These are phyloP conservation scores for Pheucticus melanocephalus DNA, from an alignment of 2,113 vertebrate species.

Conservation along the genomic window DNA sequence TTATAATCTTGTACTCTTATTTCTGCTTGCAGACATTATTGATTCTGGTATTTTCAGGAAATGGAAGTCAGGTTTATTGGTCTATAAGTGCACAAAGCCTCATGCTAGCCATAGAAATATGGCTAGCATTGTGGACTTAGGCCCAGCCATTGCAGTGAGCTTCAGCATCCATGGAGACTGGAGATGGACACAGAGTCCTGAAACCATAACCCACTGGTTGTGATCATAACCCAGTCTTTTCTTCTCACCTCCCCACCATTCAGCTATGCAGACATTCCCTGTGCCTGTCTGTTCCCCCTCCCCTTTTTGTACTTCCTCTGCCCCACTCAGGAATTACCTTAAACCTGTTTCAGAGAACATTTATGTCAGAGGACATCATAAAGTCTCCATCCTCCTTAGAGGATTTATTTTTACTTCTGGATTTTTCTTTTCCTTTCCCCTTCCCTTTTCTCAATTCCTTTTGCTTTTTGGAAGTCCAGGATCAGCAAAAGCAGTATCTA, in stretches of 20 bases:
- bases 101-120: not conserved
- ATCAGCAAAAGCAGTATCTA: not conserved
- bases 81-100: not conserved
- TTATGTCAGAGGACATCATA: not conserved
- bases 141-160: not conserved
- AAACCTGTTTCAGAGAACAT: not conserved
- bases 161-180: not conserved
- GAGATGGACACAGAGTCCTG: not conserved
- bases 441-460: not conserved
- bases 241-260: not conserved
- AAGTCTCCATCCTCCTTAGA: not conserved
- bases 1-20: not conserved
- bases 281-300: not conserved
- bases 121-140: fast-evolving
- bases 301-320: not conserved
- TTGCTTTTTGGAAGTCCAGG: not conserved
- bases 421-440: not conserved
- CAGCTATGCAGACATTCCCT: not conserved
- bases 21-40: not conserved
- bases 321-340: not conserved
- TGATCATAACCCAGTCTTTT: not conserved
- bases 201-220: not conserved
- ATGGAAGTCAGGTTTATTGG: not conserved
- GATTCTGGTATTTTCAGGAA: not conserved
- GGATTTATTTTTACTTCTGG: not conserved